Conservation (phyloP, 2,888 invertebrate genomes). For the Alviniconcha strummeri region DNA sequence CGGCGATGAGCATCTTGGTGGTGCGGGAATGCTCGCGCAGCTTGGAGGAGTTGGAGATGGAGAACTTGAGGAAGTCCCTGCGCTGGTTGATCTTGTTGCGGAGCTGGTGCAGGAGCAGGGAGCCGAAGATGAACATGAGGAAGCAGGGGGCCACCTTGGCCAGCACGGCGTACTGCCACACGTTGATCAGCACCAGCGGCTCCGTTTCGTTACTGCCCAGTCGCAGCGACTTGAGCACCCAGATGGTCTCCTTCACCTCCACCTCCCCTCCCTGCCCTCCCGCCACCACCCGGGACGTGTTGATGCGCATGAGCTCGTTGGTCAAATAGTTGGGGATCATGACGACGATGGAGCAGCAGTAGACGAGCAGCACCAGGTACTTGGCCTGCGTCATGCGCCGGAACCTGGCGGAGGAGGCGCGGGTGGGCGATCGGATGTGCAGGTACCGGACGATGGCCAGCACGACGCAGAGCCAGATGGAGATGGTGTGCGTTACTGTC, state of each 20-base stretch:
- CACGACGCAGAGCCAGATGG: conserved; percentile 93
- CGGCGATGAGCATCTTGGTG: conserved; percentile 90
- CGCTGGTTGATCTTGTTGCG: conserved; percentile 59
- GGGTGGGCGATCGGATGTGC: conserved; percentile 83
- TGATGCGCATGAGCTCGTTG: conserved; percentile 73
- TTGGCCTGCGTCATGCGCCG: conserved; percentile 87
- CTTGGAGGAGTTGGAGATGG: conserved; percentile 56
- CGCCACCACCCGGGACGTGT: neutral
- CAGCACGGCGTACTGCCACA: conserved; percentile 93
- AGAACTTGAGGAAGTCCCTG: conserved; percentile 59
- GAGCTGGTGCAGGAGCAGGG: conserved; percentile 69
- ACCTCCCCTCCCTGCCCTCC: neutral
- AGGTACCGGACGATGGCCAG: conserved; percentile 91
- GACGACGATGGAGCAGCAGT: conserved; percentile 87
- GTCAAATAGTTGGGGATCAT: conserved; percentile 90
- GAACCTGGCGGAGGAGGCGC: conserved; percentile 77
- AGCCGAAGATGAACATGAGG: conserved; percentile 82
- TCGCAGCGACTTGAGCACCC: conserved; percentile 53
- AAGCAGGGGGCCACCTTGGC: conserved; percentile 93
- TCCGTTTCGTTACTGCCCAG: conserved; percentile 57
- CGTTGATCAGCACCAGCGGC: conserved; percentile 76
- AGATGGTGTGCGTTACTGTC: conserved; percentile 90
- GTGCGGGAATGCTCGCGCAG: conserved; percentile 80
- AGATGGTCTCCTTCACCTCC: conserved; percentile 50
- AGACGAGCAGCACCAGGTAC: conserved; percentile 85